Base-by-base conservation (phyloP, 2,888 invertebrate genomes). In the Synanthedon andrenaeformis region DNA sequence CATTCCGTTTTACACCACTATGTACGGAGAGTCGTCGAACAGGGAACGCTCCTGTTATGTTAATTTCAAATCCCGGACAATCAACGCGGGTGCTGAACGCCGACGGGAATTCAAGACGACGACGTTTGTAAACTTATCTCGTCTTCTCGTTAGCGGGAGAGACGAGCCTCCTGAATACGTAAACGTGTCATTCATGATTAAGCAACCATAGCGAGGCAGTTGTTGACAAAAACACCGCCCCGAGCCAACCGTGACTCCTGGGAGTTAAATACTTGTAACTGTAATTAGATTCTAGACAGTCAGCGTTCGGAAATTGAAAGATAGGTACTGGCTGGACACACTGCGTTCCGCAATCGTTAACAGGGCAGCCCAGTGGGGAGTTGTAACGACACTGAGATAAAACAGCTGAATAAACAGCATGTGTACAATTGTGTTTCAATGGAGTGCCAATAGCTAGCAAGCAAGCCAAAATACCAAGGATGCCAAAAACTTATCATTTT, bases 81-180 rank as follows among this genome's bases (percentile, higher is more conserved):
- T 82, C 80, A 83, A 82, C 79, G 74, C 70, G 67, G 70, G 71
- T 72, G 71, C 74, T 69, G 71, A 72, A 70, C 74, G 76, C 79
- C 76, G 81, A 78, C 73, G 77, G 73, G 77, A 79, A 79, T 82
- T 77, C 75, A 75, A 79, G 76, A 77, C 79, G 76, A 76, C 76
- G 73, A 78, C 80, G 79, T 83, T 84, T 76, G 82, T 80, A 82
- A 82, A 83, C 81, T 84, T 82, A 83, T 83, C 84, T 79, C 77
- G 82, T 77, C 69, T 76, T 76, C 83, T 85, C 80, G 84, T 85
- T 86, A 85, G 80, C 76, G 70, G 73, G 69, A 71, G 69, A 74
- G 69, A 73, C 68, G 74, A 77, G 76, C 76, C 76, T 71, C 64
- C 73, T 82, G 85, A 85, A 86, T 86, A 84, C 83, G 73, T 78